Conservation (phyloP, 2,113 vertebrate genomes). For the Ardeotis arabs region DNA sequence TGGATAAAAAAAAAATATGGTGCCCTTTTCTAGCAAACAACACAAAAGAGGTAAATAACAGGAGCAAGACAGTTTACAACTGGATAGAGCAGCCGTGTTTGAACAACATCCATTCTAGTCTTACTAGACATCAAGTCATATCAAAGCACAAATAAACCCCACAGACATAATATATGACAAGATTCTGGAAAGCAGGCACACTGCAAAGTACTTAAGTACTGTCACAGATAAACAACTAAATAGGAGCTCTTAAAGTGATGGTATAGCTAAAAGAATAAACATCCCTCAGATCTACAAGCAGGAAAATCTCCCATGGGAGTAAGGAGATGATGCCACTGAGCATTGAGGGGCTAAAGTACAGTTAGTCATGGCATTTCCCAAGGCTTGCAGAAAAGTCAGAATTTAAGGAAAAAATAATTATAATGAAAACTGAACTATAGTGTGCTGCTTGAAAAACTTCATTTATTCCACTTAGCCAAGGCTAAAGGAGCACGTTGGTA, state of each 20-base stretch:
- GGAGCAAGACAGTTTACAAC: not conserved
- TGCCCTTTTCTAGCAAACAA: not conserved
- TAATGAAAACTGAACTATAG: not conserved
- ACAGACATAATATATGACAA: not conserved
- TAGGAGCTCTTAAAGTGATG: not conserved
- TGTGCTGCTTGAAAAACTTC: not conserved
- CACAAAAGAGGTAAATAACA: not conserved
- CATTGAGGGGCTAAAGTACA: not conserved
- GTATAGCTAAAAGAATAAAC: not conserved
- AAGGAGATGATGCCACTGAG: not conserved
- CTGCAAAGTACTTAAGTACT: not conserved
- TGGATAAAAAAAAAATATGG: not conserved
- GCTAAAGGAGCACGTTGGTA: accelerated
- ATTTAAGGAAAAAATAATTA: not conserved
- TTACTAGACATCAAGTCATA: not conserved
- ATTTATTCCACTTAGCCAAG: not conserved
- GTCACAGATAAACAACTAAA: not conserved
- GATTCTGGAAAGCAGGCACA: not conserved
- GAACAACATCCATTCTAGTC: not conserved
- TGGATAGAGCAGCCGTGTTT: not conserved
- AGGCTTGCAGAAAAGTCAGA: not conserved
- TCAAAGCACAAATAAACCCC: not conserved
- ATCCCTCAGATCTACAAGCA: not conserved
- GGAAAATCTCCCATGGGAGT: not conserved
- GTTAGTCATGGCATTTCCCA: not conserved